phyloP scores from a whole-genome alignment of 2,888 invertebrate species.

The Synergus umbraculus region DNA sequence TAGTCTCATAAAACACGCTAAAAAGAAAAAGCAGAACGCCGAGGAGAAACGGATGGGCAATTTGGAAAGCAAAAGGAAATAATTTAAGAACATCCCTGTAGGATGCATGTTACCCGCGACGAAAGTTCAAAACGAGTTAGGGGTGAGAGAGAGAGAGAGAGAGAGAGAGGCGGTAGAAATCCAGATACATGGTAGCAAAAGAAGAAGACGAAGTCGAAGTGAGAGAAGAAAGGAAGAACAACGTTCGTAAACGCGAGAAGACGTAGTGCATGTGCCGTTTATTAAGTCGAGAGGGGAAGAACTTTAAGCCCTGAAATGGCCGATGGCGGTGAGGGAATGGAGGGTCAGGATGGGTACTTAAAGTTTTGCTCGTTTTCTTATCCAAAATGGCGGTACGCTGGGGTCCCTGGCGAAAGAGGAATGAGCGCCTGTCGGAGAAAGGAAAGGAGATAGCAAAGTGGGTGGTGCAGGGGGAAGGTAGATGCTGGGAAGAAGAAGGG shows the following conservation, averaged over 20 bases:
- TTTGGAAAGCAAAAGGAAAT: background rate
- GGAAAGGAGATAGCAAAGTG: conserved; percentile 35
- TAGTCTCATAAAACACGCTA: background rate
- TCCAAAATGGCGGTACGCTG: conserved; percentile 51
- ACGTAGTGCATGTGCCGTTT: conserved; percentile 52
- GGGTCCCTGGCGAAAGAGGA: conserved; percentile 19
- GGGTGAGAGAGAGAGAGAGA: background rate
- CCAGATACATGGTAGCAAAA: conserved; percentile 31
- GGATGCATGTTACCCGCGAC: background rate
- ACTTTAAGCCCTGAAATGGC: conserved; percentile 54
- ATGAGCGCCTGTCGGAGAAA: conserved; percentile 36
- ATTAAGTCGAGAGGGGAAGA: conserved; percentile 56
- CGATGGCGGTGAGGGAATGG: conserved; percentile 31
- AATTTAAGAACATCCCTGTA: background rate
- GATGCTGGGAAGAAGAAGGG: conserved; percentile 37
- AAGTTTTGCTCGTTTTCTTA: conserved; percentile 61
- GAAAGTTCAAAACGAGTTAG: conserved; percentile 13
- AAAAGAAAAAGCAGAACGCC: background rate
- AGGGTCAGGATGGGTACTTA: conserved; percentile 47
- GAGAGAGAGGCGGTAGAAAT: conserved; percentile 12
- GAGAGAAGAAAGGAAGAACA: conserved; percentile 40
- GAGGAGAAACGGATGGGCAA: background rate
- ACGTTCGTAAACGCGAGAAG: conserved; percentile 41
- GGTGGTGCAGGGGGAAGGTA: conserved; percentile 22
- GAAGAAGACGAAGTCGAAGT: conserved; percentile 32